A percentile compares a stretch with the other conserved stretches of the same genome.
Evolutionary conservation across 2,888 invertebrate genomes (phyloP).

Genomic region (Drosophila nr. perissopoda): DNA sequence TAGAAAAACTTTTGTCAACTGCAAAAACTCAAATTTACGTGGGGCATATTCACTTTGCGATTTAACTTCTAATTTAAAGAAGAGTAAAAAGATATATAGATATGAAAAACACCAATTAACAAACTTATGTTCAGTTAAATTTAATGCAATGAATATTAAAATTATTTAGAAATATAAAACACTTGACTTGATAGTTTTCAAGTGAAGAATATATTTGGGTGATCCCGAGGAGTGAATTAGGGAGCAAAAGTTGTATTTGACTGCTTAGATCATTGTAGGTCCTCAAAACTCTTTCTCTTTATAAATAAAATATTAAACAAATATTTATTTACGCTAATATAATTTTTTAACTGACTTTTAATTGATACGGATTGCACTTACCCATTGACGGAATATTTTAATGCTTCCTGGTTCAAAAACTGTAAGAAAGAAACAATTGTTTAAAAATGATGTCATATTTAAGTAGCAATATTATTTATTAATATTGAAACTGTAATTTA

Average conservation of each 20-base stretch:
- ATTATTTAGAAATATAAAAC: background rate
- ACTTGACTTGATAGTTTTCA: background rate
- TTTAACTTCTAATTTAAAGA: no score
- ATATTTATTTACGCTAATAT: no score
- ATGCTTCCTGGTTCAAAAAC: no score
- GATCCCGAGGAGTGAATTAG: no score
- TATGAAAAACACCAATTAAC: background rate
- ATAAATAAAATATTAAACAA: no score
- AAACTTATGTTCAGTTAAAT: background rate
- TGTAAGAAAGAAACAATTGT: background rate
- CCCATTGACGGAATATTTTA: no score
- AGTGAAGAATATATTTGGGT: background rate
- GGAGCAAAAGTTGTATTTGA: no score
- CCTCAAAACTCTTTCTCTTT: no score
- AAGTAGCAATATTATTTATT: background rate
- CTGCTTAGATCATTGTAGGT: no score
- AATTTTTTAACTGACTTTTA: no score
- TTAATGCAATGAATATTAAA: background rate
- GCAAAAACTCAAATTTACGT: background rate
- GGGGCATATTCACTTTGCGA: background rate
- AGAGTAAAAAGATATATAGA: background rate
- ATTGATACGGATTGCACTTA: background rate
- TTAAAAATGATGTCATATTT: background rate
- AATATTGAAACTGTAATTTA: no score
- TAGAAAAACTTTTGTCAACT: constrained; percentile 20